Conservation (phyloP, 2,113 vertebrate genomes). For the Benitochromis conjunctus region DNA sequence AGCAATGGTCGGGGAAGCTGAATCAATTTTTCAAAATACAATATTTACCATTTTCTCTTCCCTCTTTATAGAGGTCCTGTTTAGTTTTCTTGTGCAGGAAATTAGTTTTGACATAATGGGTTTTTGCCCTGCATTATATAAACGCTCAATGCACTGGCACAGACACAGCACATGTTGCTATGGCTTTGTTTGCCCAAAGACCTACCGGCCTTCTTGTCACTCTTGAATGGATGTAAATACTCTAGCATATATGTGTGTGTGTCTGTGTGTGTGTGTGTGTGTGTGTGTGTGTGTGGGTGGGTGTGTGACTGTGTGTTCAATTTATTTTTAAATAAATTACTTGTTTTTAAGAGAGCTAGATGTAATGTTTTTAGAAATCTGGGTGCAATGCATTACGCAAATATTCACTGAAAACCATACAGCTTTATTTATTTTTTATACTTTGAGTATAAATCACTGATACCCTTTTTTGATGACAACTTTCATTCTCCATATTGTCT, state of each 20-base stretch:
- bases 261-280: no score
- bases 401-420: background rate
- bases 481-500: slow-evolving; percentile 21
- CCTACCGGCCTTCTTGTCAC: slow-evolving; percentile 33
- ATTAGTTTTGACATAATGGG: slow-evolving; percentile 80
- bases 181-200: slow-evolving; percentile 61
- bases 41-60: slow-evolving; percentile 72
- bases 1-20: slow-evolving; percentile 54
- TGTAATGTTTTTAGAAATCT: background rate
- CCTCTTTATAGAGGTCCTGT: slow-evolving; percentile 64
- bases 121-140: slow-evolving; percentile 71
- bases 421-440: background rate
- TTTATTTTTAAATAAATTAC: background rate
- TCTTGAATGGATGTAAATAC: slow-evolving; percentile 49
- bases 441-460: slow-evolving; percentile 16
- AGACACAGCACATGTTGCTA: slow-evolving; percentile 25
- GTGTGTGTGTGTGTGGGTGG: no score
- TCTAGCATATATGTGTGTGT: background rate
- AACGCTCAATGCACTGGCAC: slow-evolving; percentile 53
- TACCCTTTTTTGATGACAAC: slow-evolving; percentile 16
- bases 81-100: slow-evolving; percentile 75
- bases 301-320: background rate
- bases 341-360: slow-evolving; percentile 6
- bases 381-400: background rate
- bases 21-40: slow-evolving; percentile 68